These are phyloP conservation scores for Dicrurus megarhynchus DNA, from an alignment of 2,113 vertebrate genomes.

Conservation along the genomic window DNA sequence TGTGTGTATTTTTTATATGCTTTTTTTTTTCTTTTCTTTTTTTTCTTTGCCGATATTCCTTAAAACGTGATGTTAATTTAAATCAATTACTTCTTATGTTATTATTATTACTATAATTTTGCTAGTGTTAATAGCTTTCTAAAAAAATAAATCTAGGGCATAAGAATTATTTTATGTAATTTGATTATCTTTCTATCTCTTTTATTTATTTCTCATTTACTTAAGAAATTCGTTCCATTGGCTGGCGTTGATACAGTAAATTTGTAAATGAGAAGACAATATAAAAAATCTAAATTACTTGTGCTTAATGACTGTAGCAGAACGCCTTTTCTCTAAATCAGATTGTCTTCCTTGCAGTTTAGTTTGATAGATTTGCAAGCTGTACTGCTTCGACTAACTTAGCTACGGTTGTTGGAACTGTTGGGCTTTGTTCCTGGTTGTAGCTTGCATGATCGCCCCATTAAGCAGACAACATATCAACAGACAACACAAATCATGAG, in stretches of 20 bases:
- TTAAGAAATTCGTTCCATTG: slow-evolving; percentile 91
- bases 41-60: slow-evolving; percentile 55
- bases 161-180: slow-evolving; percentile 86
- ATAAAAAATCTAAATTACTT: slow-evolving; percentile 88
- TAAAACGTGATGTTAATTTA: slow-evolving; percentile 76
- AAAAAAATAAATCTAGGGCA: slow-evolving; percentile 73
- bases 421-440: slow-evolving; percentile 92
- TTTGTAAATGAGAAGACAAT: slow-evolving; percentile 86
- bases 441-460: slow-evolving; percentile 96
- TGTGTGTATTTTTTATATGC: not conserved
- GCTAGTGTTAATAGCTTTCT: slow-evolving; percentile 73
- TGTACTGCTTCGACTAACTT: slow-evolving; percentile 79
- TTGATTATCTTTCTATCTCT: slow-evolving; percentile 83
- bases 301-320: slow-evolving; percentile 90
- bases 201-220: slow-evolving; percentile 93
- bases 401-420: slow-evolving; percentile 81
- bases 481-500: slow-evolving; percentile 85
- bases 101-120: slow-evolving; percentile 77
- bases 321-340: slow-evolving; percentile 89
- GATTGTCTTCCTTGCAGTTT: slow-evolving; percentile 89
- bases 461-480: slow-evolving; percentile 95
- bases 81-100: slow-evolving; percentile 78
- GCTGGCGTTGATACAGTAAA: slow-evolving; percentile 86
- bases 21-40: accelerated
- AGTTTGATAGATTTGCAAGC: slow-evolving; percentile 87